phyloP scores from a whole-genome alignment of 2,888 invertebrate genomes.

The Leucophenga montana region DNA sequence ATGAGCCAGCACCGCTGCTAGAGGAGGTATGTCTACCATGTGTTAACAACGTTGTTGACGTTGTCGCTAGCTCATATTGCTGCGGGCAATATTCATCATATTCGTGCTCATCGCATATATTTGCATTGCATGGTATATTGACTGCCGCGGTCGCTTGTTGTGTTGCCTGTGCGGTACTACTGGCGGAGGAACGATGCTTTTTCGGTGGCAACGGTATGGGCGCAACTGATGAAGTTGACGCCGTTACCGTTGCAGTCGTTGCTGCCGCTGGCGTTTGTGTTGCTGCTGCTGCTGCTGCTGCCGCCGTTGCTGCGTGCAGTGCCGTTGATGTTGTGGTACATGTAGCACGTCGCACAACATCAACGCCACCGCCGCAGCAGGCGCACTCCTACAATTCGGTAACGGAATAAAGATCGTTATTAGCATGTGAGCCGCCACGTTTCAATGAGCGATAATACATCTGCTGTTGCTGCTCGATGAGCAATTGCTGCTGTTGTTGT shows the following conservation, averaged over 20 bases:
- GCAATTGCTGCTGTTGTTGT: constrained; percentile 50
- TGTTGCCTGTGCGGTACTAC: constrained; percentile 47
- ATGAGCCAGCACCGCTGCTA: constrained; percentile 8
- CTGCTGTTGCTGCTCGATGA: constrained; percentile 62
- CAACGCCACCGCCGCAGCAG: constrained; percentile 74
- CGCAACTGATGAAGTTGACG: constrained; percentile 48
- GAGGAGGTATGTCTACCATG: constrained; percentile 20
- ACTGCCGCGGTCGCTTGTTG: constrained; percentile 27
- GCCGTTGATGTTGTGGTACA: constrained; percentile 30
- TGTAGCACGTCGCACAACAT: constrained; percentile 70
- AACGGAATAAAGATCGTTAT: constrained; percentile 82
- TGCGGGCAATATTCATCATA: constrained; percentile 71
- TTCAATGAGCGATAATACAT: constrained; percentile 74
- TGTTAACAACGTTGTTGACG: constrained; percentile 22
- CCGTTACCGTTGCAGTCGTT: constrained; percentile 37
- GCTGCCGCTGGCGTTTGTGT: constrained; percentile 56
- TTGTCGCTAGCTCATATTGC: constrained; percentile 47
- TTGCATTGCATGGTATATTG: constrained; percentile 56
- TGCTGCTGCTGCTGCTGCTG: constrained; percentile 63
- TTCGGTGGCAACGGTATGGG: constrained; percentile 57
- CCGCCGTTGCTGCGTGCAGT: constrained; percentile 41
- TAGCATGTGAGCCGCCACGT: constrained; percentile 72
- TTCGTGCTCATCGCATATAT: constrained; percentile 70
- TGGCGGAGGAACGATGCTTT: constrained; percentile 59
- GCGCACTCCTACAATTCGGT: constrained; percentile 79